Evolutionary conservation across 2,113 vertebrate genomes (phyloP).

Genomic region (Nettapus auritus): DNA sequence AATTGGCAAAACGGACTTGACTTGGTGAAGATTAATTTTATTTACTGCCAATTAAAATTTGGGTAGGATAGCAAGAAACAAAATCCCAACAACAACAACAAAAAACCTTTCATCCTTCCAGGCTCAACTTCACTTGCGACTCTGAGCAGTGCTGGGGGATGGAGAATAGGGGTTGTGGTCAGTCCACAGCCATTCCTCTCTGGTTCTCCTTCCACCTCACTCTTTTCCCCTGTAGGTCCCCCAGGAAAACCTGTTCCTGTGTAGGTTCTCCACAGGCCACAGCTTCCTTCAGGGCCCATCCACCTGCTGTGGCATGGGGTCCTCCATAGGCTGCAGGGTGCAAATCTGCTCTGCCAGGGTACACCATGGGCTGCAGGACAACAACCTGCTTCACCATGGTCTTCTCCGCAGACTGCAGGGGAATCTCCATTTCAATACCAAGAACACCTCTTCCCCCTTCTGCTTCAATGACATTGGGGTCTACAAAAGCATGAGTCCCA

Average conservation of each 20-base stretch:
- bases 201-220: not conserved
- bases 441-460: too few species aligned
- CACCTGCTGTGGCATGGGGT: too few species aligned
- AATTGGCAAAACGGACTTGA: not conserved
- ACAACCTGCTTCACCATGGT: not conserved
- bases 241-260: not conserved
- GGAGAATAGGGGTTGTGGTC: not conserved
- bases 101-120: not conserved
- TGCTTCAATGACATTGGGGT: not conserved
- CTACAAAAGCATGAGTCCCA: not conserved
- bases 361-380: not conserved
- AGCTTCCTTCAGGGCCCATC: too few species aligned
- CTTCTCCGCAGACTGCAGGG: not conserved
- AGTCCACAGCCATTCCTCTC: not conserved
- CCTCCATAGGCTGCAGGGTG: not conserved
- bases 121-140: not conserved
- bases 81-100: not conserved
- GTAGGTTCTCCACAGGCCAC: not conserved
- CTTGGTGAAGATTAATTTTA: not conserved
- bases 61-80: not conserved
- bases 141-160: not conserved
- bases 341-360: not conserved
- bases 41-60: not conserved
- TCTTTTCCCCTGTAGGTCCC: not conserved
- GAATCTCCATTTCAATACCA: too few species aligned